These are phyloP conservation scores for Aporophyla lueneburgensis DNA, from an alignment of 2,888 invertebrate species.

Conservation along the genomic window DNA sequence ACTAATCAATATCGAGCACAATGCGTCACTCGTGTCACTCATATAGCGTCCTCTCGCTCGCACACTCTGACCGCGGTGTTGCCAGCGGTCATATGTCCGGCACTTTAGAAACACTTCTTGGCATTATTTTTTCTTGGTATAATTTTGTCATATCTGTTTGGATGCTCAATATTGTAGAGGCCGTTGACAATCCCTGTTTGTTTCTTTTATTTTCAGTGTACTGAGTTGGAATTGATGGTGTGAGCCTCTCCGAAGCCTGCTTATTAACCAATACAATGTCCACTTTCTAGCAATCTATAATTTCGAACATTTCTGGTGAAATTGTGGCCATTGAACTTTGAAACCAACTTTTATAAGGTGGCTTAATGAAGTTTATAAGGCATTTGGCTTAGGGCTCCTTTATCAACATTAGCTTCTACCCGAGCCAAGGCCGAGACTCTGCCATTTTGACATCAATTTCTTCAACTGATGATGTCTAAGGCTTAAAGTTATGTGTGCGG, in stretches of 20 bases:
- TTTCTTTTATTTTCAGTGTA: constrained; percentile 10
- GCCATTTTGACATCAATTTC: constrained; percentile 19
- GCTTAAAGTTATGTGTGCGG: constrained; percentile 36
- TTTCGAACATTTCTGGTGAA: background rate
- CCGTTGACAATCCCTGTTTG: constrained; percentile 50
- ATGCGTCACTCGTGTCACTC: constrained; percentile 71
- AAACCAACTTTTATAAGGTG: background rate
- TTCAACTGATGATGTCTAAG: constrained; percentile 12
- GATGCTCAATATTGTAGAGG: constrained; percentile 57
- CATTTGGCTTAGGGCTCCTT: constrained; percentile 30
- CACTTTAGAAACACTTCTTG: constrained; percentile 64
- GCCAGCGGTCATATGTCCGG: constrained; percentile 61
- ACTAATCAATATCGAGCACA: constrained; percentile 77
- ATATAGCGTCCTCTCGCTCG: constrained; percentile 77
- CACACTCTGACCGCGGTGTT: constrained; percentile 61
- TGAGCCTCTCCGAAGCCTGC: background rate
- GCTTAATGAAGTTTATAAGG: constrained; percentile 16
- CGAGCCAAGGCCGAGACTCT: constrained; percentile 13
- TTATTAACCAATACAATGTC: constrained; percentile 7
- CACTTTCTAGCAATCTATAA: constrained; percentile 8
- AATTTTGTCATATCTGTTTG: constrained; percentile 33
- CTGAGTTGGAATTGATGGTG: constrained; percentile 14
- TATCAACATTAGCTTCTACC: constrained; percentile 12
- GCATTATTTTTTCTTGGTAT: constrained; percentile 42
- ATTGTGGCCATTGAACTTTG: constrained; percentile 3